phyloP scores from a whole-genome alignment of 2,113 vertebrate species.

The Brienomyrus brachyistius region DNA sequence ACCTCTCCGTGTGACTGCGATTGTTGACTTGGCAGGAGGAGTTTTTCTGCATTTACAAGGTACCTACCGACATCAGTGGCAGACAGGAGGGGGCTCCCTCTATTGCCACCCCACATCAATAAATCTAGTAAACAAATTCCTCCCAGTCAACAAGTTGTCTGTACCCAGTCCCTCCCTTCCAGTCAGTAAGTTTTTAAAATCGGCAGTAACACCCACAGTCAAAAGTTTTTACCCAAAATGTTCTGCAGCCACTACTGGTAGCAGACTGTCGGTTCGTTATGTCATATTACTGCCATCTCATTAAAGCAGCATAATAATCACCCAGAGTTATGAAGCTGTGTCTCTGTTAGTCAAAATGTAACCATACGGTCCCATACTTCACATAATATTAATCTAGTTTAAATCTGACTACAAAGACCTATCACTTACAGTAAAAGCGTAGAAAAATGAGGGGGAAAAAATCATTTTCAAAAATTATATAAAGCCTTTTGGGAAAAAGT shows the following conservation, averaged over 20 bases:
- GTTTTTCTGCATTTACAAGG: not conserved
- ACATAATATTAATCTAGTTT: not conserved
- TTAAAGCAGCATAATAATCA: not conserved
- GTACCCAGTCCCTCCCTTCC: not conserved
- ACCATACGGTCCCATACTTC: not conserved
- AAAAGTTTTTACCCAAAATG: not conserved
- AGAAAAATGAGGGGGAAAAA: not conserved
- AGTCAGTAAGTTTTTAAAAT: not conserved
- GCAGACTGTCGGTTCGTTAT: not conserved
- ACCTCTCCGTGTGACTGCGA: not conserved
- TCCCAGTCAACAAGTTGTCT: not conserved
- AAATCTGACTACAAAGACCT: not conserved
- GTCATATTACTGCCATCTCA: not conserved
- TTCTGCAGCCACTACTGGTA: not conserved
- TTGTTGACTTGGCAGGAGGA: not conserved
- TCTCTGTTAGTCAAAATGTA: not conserved
- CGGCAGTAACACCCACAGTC: not conserved
- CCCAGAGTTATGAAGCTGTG: not conserved
- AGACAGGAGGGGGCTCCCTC: not conserved
- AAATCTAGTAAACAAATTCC: not conserved
- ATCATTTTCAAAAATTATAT: not conserved
- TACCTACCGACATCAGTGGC: not conserved
- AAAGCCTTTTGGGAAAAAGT: not conserved
- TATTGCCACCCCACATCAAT: not conserved
- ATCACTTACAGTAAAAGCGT: not conserved